Base-by-base conservation (phyloP, 2,113 vertebrate genomes). In the Tursiops truncatus region DNA sequence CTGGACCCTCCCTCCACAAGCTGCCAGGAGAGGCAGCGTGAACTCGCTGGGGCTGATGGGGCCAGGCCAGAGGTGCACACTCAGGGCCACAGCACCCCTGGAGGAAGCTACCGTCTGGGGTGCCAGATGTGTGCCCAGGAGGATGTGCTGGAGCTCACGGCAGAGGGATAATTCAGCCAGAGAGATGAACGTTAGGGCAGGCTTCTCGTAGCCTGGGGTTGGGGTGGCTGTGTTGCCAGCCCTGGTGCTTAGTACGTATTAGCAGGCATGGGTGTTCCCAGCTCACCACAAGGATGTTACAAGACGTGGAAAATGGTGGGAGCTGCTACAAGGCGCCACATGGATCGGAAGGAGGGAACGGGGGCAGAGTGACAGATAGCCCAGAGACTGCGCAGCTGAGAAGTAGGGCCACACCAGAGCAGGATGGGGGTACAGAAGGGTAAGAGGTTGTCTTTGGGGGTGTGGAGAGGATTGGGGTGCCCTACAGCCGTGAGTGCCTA, bases 161-260 rank as follows among this genome's bases (percentile, higher is more conserved):
- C 25, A 14, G n/a, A 8, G 11, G 2, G 28, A 14, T 63, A 25
- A 62, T 53, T 76, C 62, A 20, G 38, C 67, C 50, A 70, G 83
- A 82, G 74, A 73, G 31, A n/a, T 63, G 23, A 81, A 6, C 21
- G 1, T 20, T 13, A 76, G 77, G 68, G 50, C 6, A 3, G n/a
- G 41, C 28, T 13, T n/a, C 36, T 36, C 2, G 1, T 58, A 6
- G 12, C 77, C 76, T 2, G 0, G 28, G 6, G 20, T 23, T 6
- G 20, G n/a, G 58, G 17, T 65, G 25, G 65, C 4, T 0, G 10
- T 8, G 1, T 87, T 86, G 36, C 80, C 81, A 50, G 31, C 36
- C 44, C 47, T 17, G 21, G 71, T 56, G 25, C 80, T 47, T 44
- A 17, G 50, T 50, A 17, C 71, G 31, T 4, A 85, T 44, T 33